These are phyloP conservation scores for Aplysina aerophoba DNA, from an alignment of 37 sponge, comb jelly and placozoan genomes.

Conservation along the genomic window DNA sequence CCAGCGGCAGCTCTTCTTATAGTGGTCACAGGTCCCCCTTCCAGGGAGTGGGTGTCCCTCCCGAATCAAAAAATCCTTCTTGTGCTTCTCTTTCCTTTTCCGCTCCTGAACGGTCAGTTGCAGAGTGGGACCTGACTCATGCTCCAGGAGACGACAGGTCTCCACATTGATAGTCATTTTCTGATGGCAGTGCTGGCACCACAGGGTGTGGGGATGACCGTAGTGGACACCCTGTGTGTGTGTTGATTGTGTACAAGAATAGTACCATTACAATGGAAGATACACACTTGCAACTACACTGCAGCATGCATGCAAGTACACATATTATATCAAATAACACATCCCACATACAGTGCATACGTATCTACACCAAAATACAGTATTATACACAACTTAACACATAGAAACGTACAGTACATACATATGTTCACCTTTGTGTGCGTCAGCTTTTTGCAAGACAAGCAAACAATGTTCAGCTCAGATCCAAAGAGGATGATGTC, in stretches of 20 bases:
- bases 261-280: too few species aligned
- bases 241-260: too few species aligned
- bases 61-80: constrained; percentile 9
- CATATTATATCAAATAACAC: too few species aligned
- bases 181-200: constrained; percentile 58
- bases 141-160: constrained; percentile 50
- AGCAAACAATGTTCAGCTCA: constrained; percentile 40
- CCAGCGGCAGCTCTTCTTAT: constrained; percentile 87
- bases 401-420: too few species aligned
- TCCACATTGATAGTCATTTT: constrained; percentile 39
- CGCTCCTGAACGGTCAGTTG: not conserved
- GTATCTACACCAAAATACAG: too few species aligned
- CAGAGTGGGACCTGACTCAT: not conserved
- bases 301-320: too few species aligned
- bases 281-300: too few species aligned
- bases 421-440: not conserved
- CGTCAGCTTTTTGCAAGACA: constrained; percentile 49
- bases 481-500: constrained; percentile 61
- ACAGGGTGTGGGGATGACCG: constrained; percentile 50
- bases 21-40: constrained; percentile 74
- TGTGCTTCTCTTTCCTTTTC: constrained; percentile 1
- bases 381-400: too few species aligned
- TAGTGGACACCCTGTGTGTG: constrained; percentile 35
- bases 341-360: too few species aligned
- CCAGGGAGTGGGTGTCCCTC: constrained; percentile 75